A percentile compares a stretch with the other conserved stretches of the same genome.
Evolutionary conservation across 2,888 invertebrate species (phyloP).

Genomic region (Rhagonycha lutea): DNA sequence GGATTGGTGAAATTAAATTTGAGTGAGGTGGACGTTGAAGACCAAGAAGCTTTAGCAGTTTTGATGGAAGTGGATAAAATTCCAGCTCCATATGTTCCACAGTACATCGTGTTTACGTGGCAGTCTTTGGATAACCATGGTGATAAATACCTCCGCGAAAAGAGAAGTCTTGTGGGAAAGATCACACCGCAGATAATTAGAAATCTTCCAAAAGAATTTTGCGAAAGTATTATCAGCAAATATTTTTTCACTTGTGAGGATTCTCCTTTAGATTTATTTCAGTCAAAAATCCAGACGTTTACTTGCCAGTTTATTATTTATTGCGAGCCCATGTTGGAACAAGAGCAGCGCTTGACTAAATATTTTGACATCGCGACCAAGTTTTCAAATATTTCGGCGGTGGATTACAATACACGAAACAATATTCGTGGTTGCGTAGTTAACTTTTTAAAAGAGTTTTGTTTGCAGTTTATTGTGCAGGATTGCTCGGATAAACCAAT

Average conservation of each 20-base stretch:
- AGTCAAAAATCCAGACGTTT: conserved; percentile 4
- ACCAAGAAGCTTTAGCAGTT: conserved; percentile 10
- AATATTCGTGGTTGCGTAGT: neutral
- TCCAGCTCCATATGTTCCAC: neutral
- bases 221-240: neutral
- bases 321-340: neutral
- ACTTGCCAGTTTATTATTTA: too few species aligned
- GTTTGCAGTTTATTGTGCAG: neutral
- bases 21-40: neutral
- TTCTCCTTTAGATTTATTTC: neutral
- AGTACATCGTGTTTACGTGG: conserved; percentile 11
- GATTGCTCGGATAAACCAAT: neutral
- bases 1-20: conserved; percentile 8
- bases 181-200: neutral
- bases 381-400: neutral
- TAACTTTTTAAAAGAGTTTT: neutral
- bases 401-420: neutral
- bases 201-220: conserved; percentile 13
- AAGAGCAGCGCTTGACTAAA: neutral
- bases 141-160: neutral
- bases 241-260: conserved; percentile 7
- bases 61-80: conserved; percentile 11
- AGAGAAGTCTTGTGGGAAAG: neutral
- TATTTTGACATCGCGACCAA: conserved; percentile 7
- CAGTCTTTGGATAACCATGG: conserved; percentile 3